These are phyloP conservation scores for Proctacanthus coquilletti DNA, from an alignment of 1,140 invertebrate genomes.

Conservation along the genomic window DNA sequence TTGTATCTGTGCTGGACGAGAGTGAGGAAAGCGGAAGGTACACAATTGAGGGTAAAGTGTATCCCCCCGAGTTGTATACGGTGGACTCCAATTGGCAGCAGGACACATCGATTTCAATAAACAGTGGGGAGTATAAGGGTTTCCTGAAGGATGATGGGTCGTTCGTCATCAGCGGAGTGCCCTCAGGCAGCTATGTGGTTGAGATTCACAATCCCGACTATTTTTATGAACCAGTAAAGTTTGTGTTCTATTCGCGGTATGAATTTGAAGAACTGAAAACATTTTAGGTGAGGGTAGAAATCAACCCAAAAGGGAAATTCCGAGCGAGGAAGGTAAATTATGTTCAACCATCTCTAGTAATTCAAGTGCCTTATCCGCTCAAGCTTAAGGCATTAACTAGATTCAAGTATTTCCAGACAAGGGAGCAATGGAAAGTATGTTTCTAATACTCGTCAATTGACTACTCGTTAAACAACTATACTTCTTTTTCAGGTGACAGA, in stretches of 20 bases:
- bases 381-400: constrained; percentile 67
- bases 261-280: background rate
- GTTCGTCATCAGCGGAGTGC: constrained; percentile 78
- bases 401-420: constrained; percentile 81
- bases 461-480: background rate
- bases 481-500: constrained; percentile 49
- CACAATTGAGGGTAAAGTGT: constrained; percentile 69
- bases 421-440: constrained; percentile 76
- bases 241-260: background rate
- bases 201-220: constrained; percentile 85
- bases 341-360: constrained; percentile 75
- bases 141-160: constrained; percentile 86
- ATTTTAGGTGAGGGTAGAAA: constrained; percentile 57
- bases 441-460: background rate
- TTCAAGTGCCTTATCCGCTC: constrained; percentile 82
- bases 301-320: constrained; percentile 92
- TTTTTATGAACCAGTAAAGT: constrained; percentile 67
- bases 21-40: constrained; percentile 41
- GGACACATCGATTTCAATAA: constrained; percentile 64
- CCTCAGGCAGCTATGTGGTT: constrained; percentile 87
- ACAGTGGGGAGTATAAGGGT: constrained; percentile 73
- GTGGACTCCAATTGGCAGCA: constrained; percentile 51
- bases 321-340: constrained; percentile 89
- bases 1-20: constrained; percentile 35
- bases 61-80: constrained; percentile 44